Percentiles rank a stretch among this genome's conserved stretches.
Conservation (phyloP, 2,888 invertebrate genomes). For the Laspeyria flexula region DNA sequence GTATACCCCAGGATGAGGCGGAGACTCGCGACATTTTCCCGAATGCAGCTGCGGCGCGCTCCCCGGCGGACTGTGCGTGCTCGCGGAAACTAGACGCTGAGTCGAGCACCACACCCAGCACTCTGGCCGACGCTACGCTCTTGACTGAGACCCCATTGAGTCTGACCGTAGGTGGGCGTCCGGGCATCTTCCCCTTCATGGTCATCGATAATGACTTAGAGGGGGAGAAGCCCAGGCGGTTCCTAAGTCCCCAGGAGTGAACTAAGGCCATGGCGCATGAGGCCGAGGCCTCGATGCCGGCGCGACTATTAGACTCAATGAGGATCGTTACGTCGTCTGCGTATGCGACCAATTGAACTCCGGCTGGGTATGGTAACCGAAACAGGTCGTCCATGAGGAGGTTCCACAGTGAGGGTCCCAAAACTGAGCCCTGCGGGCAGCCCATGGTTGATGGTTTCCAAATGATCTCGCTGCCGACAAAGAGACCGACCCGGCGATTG, state of each 20-base stretch:
- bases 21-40: conserved; percentile 41
- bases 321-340: conserved; percentile 42
- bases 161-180: neutral
- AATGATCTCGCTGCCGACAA: conserved; percentile 15
- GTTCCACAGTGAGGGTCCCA: conserved; percentile 40
- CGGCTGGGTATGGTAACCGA: conserved; percentile 25
- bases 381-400: conserved; percentile 40
- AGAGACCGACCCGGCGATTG: conserved; percentile 25
- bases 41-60: conserved; percentile 27
- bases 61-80: conserved; percentile 27
- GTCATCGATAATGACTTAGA: conserved; percentile 34
- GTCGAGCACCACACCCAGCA: conserved; percentile 11
- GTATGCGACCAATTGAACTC: conserved; percentile 28
- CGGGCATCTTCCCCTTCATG: conserved; percentile 8
- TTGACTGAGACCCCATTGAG: conserved; percentile 24
- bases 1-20: conserved; percentile 38
- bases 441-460: conserved; percentile 39
- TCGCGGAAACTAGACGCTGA: conserved; percentile 1
- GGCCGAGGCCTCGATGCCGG: conserved; percentile 20
- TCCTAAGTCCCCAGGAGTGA: conserved; percentile 22
- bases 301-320: conserved; percentile 25
- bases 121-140: conserved; percentile 1
- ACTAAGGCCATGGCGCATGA: conserved; percentile 2
- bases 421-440: conserved; percentile 42
- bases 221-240: conserved; percentile 35